Evolutionary conservation across 2,888 invertebrate species (phyloP).

Genomic region (Ellobium chinense): DNA sequence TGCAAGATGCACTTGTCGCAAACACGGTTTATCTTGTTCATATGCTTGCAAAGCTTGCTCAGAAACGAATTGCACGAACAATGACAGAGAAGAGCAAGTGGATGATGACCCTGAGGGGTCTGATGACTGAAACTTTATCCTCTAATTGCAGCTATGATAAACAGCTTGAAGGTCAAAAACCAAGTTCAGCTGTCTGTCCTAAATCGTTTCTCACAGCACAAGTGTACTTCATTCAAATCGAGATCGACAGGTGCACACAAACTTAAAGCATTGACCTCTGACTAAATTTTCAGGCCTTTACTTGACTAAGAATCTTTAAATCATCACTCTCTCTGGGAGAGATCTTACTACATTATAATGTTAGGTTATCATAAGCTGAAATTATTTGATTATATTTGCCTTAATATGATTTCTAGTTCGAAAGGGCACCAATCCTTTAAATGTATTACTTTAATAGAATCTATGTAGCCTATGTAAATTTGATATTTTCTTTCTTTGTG

Average conservation of each 20-base stretch:
- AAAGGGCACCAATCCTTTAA: too few relatives aligned
- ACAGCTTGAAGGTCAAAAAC: background rate
- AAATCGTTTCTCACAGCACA: background rate
- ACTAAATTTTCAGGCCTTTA: background rate
- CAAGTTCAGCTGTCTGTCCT: background rate
- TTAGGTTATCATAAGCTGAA: too few relatives aligned
- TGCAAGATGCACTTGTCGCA: slow-evolving; percentile 10
- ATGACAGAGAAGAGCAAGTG: background rate
- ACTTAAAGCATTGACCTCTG: background rate
- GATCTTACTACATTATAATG: too few relatives aligned
- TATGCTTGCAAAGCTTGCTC: background rate
- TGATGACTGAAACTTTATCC: background rate
- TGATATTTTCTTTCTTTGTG: too few relatives aligned
- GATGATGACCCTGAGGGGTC: background rate
- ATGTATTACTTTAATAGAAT: too few relatives aligned
- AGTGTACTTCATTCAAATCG: background rate
- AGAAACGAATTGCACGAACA: background rate
- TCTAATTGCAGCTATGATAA: background rate
- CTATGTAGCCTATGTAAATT: too few relatives aligned
- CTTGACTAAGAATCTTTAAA: background rate
- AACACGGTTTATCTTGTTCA: slow-evolving; percentile 24
- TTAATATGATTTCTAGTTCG: too few relatives aligned
- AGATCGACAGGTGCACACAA: background rate
- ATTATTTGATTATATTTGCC: too few relatives aligned
- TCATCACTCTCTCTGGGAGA: background rate